Evolutionary conservation across 2,113 vertebrate species (phyloP), one percentile per base, ranked within the genome.

Genomic region (Heteronetta atricapilla): DNA sequence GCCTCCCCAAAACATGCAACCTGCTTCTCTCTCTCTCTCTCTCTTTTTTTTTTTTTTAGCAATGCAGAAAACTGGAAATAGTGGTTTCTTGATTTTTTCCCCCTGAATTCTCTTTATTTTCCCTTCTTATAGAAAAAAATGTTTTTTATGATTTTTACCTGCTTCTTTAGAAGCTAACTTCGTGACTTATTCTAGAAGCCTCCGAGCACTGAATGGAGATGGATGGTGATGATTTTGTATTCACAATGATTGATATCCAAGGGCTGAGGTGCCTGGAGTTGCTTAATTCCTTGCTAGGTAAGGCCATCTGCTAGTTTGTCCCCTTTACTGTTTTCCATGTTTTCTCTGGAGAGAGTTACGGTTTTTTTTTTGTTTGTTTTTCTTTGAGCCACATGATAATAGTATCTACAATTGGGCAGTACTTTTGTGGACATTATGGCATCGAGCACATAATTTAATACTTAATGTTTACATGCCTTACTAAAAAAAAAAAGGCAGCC

Each of bases 1-100:
- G 11, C 1, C 8, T 10, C 15, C 42, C 23, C 23, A 20, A 38
- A 8, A 48, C 10, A 4, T 3, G 1, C 8, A 7, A 25, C 3
- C 36, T 11, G 4, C 29, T 76, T 64, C 34, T 38, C 36, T 74
- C 48, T 50, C 48, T 50, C 48, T 23, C 15, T 38, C 46, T 48
- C 44, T 46, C 4, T 50, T 50, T 29, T 59, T 29, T 29, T 38
- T 29, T 76, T 87, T 84, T 52, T 44, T 72, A 73, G 20, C 8
- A 68, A 56, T 59, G 81, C 13, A 12, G 33, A 93, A 85, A 82
- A 23, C 5, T 33, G 7, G 28, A 83, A 79, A 78, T 14, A 83
- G 55, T 9, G 34, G 0, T 8, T 2, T 26, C 25, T 62, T 18
- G 40, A 48, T 9, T 50, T 34, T 34, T 46, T 80, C 5, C 13